Conservation (phyloP, 2,888 invertebrate genomes). For the Acrobasis suavella region DNA sequence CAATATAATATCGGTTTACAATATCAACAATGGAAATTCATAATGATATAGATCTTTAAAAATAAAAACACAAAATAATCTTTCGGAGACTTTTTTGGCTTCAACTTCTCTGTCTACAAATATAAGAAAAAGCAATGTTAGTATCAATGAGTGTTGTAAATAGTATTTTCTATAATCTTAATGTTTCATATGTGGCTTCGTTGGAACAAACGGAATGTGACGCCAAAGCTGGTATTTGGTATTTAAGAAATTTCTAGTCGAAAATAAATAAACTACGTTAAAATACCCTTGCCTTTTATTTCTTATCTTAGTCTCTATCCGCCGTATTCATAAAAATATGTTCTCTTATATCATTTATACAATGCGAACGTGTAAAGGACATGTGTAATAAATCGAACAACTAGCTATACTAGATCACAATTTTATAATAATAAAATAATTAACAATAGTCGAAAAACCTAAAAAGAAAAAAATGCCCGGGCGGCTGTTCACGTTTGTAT, state of each 20-base stretch:
- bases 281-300: conserved; percentile 35
- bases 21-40: no score
- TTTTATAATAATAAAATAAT: no score
- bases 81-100: neutral
- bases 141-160: conserved; percentile 42
- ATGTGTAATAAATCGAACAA: no score
- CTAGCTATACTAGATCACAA: no score
- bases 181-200: conserved; percentile 45
- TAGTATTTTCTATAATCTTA: conserved; percentile 51
- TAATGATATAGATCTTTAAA: neutral
- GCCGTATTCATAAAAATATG: no score
- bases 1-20: neutral
- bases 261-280: conserved; percentile 61
- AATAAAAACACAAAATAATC: neutral
- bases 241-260: conserved; percentile 63
- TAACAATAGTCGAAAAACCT: no score
- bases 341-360: no score
- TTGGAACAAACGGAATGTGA: conserved; percentile 37
- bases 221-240: conserved; percentile 53
- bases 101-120: neutral
- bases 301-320: conserved; percentile 23
- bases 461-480: no score
- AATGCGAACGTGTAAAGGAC: no score
- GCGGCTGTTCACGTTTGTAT: no score
- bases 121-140: conserved; percentile 37